Evolutionary conservation across 1,140 invertebrate genomes (phyloP), one percentile per base, ranked within the genome.

Genomic region (Latrodectus geometricus): DNA sequence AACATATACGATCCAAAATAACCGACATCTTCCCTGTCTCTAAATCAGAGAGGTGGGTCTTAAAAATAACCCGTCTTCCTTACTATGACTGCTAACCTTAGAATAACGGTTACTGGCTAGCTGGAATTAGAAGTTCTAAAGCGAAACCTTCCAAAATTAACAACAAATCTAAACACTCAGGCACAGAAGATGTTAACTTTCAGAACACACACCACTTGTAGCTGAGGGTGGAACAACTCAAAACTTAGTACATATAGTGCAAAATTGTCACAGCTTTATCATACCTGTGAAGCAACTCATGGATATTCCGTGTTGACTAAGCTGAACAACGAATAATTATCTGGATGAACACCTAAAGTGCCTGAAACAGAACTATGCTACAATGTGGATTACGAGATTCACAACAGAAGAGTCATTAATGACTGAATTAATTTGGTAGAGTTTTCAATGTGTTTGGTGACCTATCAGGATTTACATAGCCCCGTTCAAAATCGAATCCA

Each of bases 141-240:
- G 89, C 87, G 56, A 89, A 89, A 86, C 88, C 87, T 23, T 97
- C 99, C 93, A 97, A 99, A 95, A 94, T 99, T 66, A 99, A 99
- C 92, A 99, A 97, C 4, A 99, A 99, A 92, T 93, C 84, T 86
- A 86, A 86, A 87, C 85, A 87, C 76, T 48, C 69, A 52, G 76
- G 77, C 78, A 54, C 78, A 86, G 84, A 75, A 86, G 84, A 84
- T 84, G 61, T 76, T 82, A 82, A 82, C 68, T 82, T 81, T 69
- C 69, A 11, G 50, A 5, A 15, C 11, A 70, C 15, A 48, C 56
- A 82, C 80, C 56, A 74, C 80, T 82, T 82, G 80, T 82, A 82
- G 80, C 56, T 61, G 21, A 52, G 80, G 72, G 9, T 7, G 50
- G 74, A 21, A 77, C 74, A 77, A 61, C 74, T 21, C 74, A 61